Conservation (phyloP, 2,888 invertebrate genomes). For the Phorcus lineatus region DNA sequence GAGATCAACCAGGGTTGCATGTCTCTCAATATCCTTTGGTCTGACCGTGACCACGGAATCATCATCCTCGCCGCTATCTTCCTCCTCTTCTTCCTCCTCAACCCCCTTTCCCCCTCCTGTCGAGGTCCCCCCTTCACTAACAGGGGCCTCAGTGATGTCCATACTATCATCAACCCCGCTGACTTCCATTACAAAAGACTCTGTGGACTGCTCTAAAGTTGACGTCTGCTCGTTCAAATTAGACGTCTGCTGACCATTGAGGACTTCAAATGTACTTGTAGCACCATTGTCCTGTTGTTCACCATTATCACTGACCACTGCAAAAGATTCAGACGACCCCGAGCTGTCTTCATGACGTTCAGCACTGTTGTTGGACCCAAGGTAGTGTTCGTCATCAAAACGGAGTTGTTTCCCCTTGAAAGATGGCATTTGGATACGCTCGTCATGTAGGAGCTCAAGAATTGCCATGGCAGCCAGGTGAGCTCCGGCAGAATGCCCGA, state of each 20-base stretch:
- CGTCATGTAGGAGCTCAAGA: constrained; percentile 65
- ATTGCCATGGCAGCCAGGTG: constrained; percentile 70
- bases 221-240: neutral
- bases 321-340: constrained; percentile 61
- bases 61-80: constrained; percentile 54
- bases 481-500: constrained; percentile 73
- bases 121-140: constrained; percentile 24
- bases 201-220: neutral
- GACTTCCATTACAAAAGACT: neutral
- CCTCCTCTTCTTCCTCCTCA: constrained; percentile 40
- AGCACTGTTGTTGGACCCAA: constrained; percentile 10
- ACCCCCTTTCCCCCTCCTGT: constrained; percentile 29
- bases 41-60: constrained; percentile 63
- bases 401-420: constrained; percentile 31
- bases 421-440: constrained; percentile 37
- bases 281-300: constrained; percentile 37
- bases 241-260: constrained; percentile 34
- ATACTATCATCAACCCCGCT: constrained; percentile 16
- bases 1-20: constrained; percentile 52
- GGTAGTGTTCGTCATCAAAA: constrained; percentile 50
- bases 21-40: constrained; percentile 53
- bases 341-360: constrained; percentile 47
- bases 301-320: constrained; percentile 56
- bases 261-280: constrained; percentile 43
- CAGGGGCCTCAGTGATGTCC: constrained; percentile 28